These are phyloP conservation scores for Cyclophora punctaria DNA, from an alignment of 2,888 invertebrate species.

Conservation along the genomic window DNA sequence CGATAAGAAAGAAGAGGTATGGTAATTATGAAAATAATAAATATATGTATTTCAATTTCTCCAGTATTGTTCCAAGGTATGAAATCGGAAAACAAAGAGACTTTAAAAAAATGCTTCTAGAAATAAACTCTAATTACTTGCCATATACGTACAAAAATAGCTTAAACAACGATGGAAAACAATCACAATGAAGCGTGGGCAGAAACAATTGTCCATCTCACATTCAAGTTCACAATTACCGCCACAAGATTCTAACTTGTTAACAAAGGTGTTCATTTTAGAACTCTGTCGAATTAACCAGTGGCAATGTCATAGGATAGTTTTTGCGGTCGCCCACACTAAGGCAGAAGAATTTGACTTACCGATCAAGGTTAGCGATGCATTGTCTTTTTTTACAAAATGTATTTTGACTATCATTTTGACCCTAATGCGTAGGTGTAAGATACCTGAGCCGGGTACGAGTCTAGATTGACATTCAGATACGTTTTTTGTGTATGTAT, in stretches of 20 bases:
- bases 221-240: constrained; percentile 37
- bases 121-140: too few relatives aligned
- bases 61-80: too few relatives aligned
- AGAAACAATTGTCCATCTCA: constrained; percentile 67
- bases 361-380: constrained; percentile 59
- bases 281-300: constrained; percentile 43
- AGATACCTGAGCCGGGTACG: constrained; percentile 25
- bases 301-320: constrained; percentile 69
- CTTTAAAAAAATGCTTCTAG: too few relatives aligned
- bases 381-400: constrained; percentile 61
- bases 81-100: too few relatives aligned
- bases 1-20: too few relatives aligned
- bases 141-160: too few relatives aligned
- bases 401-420: constrained; percentile 40
- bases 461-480: constrained; percentile 26
- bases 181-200: constrained; percentile 51
- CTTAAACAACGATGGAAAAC: constrained; percentile 1
- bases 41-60: too few relatives aligned
- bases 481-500: constrained; percentile 4
- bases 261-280: constrained; percentile 17
- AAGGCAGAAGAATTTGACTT: constrained; percentile 66
- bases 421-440: constrained; percentile 37
- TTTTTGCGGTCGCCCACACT: constrained; percentile 70
- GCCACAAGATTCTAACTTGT: constrained; percentile 46
- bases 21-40: too few relatives aligned